These are phyloP conservation scores for Cinclus mexicanus DNA, from an alignment of 2,113 vertebrate genomes.

Conservation along the genomic window DNA sequence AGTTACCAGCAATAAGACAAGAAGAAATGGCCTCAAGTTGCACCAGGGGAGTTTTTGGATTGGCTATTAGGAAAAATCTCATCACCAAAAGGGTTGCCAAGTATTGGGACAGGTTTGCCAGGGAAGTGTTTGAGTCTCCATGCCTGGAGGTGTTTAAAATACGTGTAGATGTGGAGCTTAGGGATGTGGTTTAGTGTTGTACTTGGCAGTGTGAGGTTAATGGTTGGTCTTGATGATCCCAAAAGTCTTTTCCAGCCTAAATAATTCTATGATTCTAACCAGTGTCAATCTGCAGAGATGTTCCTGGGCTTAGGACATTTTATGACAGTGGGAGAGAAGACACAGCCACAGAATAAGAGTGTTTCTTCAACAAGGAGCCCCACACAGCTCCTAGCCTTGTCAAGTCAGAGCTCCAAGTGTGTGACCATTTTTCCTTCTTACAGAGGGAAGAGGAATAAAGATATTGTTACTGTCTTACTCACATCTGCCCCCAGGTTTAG, in stretches of 20 bases:
- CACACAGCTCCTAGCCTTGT: not conserved
- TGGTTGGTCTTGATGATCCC: not conserved
- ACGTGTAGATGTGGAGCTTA: not conserved
- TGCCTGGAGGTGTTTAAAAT: not conserved
- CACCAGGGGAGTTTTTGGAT: not conserved
- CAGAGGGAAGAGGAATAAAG: not conserved
- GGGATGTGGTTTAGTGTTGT: too few species aligned
- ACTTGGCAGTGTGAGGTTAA: not conserved
- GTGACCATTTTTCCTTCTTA: not conserved
- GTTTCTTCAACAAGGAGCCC: not conserved
- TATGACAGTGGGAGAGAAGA: not conserved
- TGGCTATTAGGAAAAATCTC: not conserved
- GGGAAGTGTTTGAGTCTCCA: not conserved
- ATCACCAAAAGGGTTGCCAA: rapidly evolving
- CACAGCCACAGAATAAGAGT: not conserved
- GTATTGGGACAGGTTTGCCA: not conserved
- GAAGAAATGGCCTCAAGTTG: not conserved
- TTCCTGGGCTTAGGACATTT: not conserved
- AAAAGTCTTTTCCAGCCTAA: not conserved
- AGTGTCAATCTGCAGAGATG: not conserved
- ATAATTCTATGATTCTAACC: not conserved
- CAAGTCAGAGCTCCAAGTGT: not conserved
- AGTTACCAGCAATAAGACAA: not conserved
- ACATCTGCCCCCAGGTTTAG: not conserved
- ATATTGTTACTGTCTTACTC: not conserved